Base-by-base conservation (phyloP, 2,113 vertebrate genomes). In the Pygoscelis antarcticus region DNA sequence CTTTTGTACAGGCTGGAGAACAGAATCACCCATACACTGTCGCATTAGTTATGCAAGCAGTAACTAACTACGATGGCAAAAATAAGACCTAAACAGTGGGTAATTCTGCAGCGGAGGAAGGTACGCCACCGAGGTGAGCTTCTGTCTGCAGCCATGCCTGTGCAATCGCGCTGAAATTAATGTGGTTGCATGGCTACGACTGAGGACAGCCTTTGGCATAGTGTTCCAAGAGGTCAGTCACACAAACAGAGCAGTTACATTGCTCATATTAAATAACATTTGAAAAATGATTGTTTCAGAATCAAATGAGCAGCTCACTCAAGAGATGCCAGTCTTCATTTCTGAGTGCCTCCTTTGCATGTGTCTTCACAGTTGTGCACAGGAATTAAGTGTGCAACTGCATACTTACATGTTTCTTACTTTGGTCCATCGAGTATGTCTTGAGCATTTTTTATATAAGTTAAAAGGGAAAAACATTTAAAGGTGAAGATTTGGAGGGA, bases 191-290 rank as follows among this genome's bases (percentile, higher is more conserved):
- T 46, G 74, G 44, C 74, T 91, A 74, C 9, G 3, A 23, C 15
- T n/a, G 69, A 74, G 78, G 71, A 58, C 76, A 93, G 83, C 70
- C 78, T 93, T 89, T 76, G 70, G 57, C 77, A 23, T 17, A 38
- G 40, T 20, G 2, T 32, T 91, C 62, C n/a, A 78, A 87, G 55
- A 82, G 86, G 62, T 95, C 92, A 76, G 30, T 42, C 86, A 81
- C 83, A 91, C 26, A 83, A 78, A 52, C 34, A 91, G 89, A 91
- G 65, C 77, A 77, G 80, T 90, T 95, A 75, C 74, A 89, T 92
- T 89, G 92, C 4, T 6, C 4, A 2, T 54, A 5, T 71, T 89
- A 69, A 95, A 52, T 65, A 93, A 79, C 58, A 34, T 65, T 76
- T 81, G 52, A 46, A 34, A 75, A 94, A 74, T 7, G 1, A 22